These are phyloP conservation scores for Chelon labrosus DNA, from an alignment of 2,797 vertebrate genomes.

Conservation along the genomic window DNA sequence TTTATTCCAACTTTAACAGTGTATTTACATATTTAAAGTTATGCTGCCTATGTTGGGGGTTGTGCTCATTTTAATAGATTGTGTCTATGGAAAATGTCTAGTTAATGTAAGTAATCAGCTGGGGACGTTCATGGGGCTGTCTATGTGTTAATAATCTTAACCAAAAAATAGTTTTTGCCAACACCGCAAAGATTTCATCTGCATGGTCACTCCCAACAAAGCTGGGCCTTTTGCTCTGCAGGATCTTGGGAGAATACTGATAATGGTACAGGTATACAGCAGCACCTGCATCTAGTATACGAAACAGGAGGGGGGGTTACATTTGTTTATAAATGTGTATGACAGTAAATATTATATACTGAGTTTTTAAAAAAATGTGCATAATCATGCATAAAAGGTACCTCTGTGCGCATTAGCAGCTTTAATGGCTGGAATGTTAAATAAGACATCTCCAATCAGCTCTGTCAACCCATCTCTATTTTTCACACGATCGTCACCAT, in stretches of 20 bases:
- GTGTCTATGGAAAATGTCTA: too few relatives aligned
- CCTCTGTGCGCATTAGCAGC: slow-evolving; percentile 87
- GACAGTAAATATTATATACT: neutral
- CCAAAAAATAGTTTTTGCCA: too few relatives aligned
- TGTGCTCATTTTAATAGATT: too few relatives aligned
- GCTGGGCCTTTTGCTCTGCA: slow-evolving; percentile 73
- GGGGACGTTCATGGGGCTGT: too few relatives aligned
- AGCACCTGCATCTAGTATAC: slow-evolving; percentile 75
- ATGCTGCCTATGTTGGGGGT: too few relatives aligned
- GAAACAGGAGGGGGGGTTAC: neutral
- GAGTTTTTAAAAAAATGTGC: neutral
- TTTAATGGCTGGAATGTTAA: slow-evolving; percentile 80
- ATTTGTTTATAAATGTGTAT: slow-evolving; percentile 1
- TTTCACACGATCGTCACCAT: slow-evolving; percentile 66
- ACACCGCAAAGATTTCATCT: slow-evolving; percentile 86
- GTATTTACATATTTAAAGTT: too few relatives aligned
- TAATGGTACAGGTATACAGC: slow-evolving; percentile 91
- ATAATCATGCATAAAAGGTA: slow-evolving; percentile 52
- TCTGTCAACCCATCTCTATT: slow-evolving; percentile 82
- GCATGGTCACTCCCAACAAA: slow-evolving; percentile 88
- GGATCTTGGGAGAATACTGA: slow-evolving; percentile 73
- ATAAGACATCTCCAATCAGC: slow-evolving; percentile 78
- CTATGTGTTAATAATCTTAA: too few relatives aligned
- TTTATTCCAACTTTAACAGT: too few relatives aligned
- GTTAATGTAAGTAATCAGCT: too few relatives aligned